A percentile compares a stretch with the other conserved stretches of the same genome.
Conservation (phyloP, 2,888 invertebrate species). For the Cantharis flavilabris region DNA sequence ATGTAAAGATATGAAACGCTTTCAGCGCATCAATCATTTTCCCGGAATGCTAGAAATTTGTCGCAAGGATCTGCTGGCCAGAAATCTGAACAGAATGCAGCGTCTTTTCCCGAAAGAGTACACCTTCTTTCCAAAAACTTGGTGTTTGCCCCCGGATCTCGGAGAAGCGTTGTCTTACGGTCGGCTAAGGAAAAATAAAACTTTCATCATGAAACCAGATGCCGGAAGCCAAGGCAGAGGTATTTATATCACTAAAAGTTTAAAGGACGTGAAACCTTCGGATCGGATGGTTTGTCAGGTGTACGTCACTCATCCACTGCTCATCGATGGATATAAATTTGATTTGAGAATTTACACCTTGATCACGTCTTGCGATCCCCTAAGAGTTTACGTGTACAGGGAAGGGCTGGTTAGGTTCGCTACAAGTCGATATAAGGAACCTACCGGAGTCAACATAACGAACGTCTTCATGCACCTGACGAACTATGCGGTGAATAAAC, state of each 20-base stretch:
- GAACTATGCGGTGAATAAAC: constrained; percentile 92
- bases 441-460: constrained; percentile 77
- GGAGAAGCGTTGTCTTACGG: constrained; percentile 76
- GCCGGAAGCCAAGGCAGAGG: constrained; percentile 90
- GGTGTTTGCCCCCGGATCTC: constrained; percentile 89
- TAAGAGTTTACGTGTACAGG: constrained; percentile 87
- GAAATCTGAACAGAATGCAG: constrained; percentile 88
- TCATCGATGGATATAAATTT: constrained; percentile 92
- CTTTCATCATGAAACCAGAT: constrained; percentile 90
- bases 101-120: constrained; percentile 88
- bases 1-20: constrained; percentile 90
- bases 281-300: constrained; percentile 89
- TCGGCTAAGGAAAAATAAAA: constrained; percentile 71
- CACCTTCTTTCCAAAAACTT: constrained; percentile 90
- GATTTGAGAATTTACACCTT: constrained; percentile 87
- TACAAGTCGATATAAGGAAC: constrained; percentile 85
- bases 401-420: constrained; percentile 91
- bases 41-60: constrained; percentile 63
- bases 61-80: constrained; percentile 85
- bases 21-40: constrained; percentile 91
- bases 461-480: constrained; percentile 95
- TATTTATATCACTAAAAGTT: constrained; percentile 81
- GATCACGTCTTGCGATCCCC: constrained; percentile 88
- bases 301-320: constrained; percentile 74
- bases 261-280: constrained; percentile 77